A percentile compares a stretch with the other conserved stretches of the same genome.
These are phyloP conservation scores for Chrysomela aeneicollis DNA, from an alignment of 2,888 invertebrate genomes.

Conservation along the genomic window DNA sequence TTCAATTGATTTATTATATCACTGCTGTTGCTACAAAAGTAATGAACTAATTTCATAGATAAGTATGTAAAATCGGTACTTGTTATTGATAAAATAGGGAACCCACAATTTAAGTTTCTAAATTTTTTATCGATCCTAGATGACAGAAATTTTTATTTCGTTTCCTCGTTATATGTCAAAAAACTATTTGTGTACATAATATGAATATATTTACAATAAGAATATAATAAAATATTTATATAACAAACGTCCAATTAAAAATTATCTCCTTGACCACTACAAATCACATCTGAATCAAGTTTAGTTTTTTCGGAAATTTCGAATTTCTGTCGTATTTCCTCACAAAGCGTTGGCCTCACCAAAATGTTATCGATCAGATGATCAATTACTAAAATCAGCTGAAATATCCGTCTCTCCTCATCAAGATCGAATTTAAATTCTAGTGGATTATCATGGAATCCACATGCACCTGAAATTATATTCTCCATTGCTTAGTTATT, in stretches of 20 bases:
- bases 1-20: no score
- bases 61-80: no score
- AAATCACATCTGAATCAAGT: slow-evolving; percentile 1
- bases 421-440: slow-evolving; percentile 40
- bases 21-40: no score
- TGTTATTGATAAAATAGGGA: no score
- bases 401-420: slow-evolving; percentile 42
- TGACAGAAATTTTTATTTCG: no score
- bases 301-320: slow-evolving; percentile 8
- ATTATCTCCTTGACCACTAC: slow-evolving; percentile 28
- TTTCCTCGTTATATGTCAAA: no score
- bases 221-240: neutral
- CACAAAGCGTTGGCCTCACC: slow-evolving; percentile 34
- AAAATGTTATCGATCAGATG: slow-evolving; percentile 39
- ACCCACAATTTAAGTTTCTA: no score
- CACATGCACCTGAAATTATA: slow-evolving; percentile 44
- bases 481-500: no score
- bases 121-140: no score
- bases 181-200: no score
- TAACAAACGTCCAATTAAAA: neutral
- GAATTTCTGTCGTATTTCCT: slow-evolving; percentile 33
- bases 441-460: slow-evolving; percentile 43
- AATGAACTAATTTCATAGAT: no score
- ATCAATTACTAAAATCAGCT: slow-evolving; percentile 39
- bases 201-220: no score